Evolutionary conservation across 2,797 vertebrate species (phyloP).

Genomic region (Tauraco hartlaubi): DNA sequence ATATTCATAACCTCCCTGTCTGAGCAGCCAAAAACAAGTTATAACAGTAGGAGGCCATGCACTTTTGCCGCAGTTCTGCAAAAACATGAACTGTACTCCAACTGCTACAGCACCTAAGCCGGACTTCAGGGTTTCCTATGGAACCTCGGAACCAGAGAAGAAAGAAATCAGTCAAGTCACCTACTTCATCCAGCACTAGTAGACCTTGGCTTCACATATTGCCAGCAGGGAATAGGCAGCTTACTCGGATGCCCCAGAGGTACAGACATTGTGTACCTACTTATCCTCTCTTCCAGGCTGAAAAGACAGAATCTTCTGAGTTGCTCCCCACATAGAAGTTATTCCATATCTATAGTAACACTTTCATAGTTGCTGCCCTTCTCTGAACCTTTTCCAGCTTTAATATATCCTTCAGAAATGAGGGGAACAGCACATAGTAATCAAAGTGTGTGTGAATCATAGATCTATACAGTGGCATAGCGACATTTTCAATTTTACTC

Average conservation of each 20-base stretch:
- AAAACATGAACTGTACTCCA: background rate
- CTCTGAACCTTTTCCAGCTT: conserved; percentile 29
- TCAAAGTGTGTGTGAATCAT: background rate
- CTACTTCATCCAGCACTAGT: background rate
- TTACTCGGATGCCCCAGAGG: background rate
- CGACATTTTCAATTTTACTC: conserved; percentile 38
- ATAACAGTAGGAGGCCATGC: background rate
- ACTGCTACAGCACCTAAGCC: background rate
- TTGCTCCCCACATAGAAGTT: background rate
- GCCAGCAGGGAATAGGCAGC: background rate
- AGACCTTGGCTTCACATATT: background rate
- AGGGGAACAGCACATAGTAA: background rate
- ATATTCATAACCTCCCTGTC: background rate
- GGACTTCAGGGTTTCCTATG: background rate
- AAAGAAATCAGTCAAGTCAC: background rate
- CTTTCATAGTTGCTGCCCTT: background rate
- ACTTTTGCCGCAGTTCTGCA: background rate
- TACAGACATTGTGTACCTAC: background rate
- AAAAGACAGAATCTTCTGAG: background rate
- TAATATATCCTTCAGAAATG: background rate
- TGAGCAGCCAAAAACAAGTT: background rate
- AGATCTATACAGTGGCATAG: background rate
- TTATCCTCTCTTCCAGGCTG: background rate
- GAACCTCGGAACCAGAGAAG: background rate
- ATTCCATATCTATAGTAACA: background rate